A percentile compares a stretch with the other conserved stretches of the same genome.
These are phyloP conservation scores for Caracal caracal DNA, from an alignment of 2,113 vertebrate species.

Conservation along the genomic window DNA sequence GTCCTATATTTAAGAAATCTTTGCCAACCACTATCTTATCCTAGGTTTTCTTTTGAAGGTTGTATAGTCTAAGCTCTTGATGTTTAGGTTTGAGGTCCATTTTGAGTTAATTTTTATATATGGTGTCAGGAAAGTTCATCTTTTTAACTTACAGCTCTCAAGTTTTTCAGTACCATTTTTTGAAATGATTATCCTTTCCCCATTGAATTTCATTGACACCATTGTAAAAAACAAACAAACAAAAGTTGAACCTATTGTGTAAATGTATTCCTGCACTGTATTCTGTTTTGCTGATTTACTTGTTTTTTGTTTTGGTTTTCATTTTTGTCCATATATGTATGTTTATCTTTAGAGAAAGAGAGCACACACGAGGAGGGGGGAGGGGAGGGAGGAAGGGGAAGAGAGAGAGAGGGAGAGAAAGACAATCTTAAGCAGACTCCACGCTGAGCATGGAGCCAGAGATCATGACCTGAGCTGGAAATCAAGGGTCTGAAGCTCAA, in stretches of 20 bases:
- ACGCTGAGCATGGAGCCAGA: too few relatives aligned
- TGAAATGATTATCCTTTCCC: not conserved
- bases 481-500: too few relatives aligned
- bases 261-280: not conserved
- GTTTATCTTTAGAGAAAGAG: too few relatives aligned
- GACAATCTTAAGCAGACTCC: too few relatives aligned
- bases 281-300: not conserved
- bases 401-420: too few relatives aligned
- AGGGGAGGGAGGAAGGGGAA: too few relatives aligned
- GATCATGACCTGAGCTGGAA: too few relatives aligned
- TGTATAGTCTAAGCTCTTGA: not conserved
- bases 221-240: not conserved
- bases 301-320: not conserved
- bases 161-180: slow-evolving; percentile 3
- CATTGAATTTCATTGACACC: not conserved
- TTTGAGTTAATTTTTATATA: not conserved
- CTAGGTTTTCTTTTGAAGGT: not conserved
- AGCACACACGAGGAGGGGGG: too few relatives aligned
- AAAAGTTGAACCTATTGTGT: not conserved
- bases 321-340: too few relatives aligned
- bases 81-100: not conserved
- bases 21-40: not conserved
- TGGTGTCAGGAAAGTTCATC: not conserved
- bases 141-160: not conserved
- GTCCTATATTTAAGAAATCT: slow-evolving; percentile 22